Base-by-base conservation (phyloP, 2,888 invertebrate species). In the Cosmia pyralina region DNA sequence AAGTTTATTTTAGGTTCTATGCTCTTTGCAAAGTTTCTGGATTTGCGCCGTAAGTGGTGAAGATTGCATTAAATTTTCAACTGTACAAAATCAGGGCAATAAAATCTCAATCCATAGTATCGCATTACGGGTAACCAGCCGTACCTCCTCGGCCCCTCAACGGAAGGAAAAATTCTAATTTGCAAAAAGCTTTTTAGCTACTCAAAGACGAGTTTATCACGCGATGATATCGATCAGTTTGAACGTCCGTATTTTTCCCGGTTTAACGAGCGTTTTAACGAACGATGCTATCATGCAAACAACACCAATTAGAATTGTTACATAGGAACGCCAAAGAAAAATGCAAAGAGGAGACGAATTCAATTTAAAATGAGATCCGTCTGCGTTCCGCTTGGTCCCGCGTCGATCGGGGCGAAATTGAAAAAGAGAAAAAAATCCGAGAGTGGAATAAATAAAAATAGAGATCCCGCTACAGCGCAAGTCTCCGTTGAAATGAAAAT, bases 401-500 rank as follows among this genome's bases (percentile, higher is more conserved):
- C 93, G 94, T 93, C 94, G 95, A 95, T 95, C 94, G 94, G 87
- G 88, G 89, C 93, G 92, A 94, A 95, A 96, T 94, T 95, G 94
- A 95, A 96, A 96, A 94, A 93, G 88, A 90, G 90, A 88, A 90
- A 91, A 93, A 93, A 93, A 91, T 91, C 88, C 86, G 86, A 84
- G 89, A 91, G 91, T 85, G 92, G 93, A 95, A 95, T 95, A 96
- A 96, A 96, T 94, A 96, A 96, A 96, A 96, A 96, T 96, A 96
- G 95, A 95, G 94, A 95, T 93, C 92, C 95, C 94, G 95, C 95
- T 95, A 95, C 95, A 94, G 94, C 94, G 95, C 95, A 96, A 96
- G 95, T 96, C 95, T 93, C 93, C 94, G 96, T 94, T 95, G 96
- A 96, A 96, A 95, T 95, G 95, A 91, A 96, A 96, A 96, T 95